phyloP scores from a whole-genome alignment of 2,113 vertebrate species.

The Periophthalmodon schlosseri region DNA sequence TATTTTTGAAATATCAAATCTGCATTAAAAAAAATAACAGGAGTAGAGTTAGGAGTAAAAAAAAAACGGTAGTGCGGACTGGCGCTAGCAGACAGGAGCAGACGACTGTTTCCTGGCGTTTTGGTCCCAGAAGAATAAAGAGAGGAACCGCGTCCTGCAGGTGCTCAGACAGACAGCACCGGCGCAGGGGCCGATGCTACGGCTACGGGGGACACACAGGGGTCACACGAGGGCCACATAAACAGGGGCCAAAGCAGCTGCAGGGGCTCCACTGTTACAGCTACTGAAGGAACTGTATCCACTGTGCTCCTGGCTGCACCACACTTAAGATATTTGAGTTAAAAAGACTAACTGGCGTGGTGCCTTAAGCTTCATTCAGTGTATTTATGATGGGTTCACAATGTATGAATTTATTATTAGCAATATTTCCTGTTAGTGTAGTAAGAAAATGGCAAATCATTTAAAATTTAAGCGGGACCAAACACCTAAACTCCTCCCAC shows the following conservation, averaged over 20 bases:
- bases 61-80: not conserved
- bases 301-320: not conserved
- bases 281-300: not conserved
- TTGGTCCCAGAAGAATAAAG: slow-evolving; percentile 46
- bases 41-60: not conserved
- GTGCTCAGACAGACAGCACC: slow-evolving; percentile 68
- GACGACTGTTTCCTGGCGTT: slow-evolving; percentile 56
- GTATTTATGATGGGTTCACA: no score
- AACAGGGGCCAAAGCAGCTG: slow-evolving; percentile 39
- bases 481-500: no score
- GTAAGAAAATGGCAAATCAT: no score
- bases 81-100: slow-evolving; percentile 23
- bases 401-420: no score
- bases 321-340: no score
- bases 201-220: slow-evolving; percentile 33
- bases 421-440: no score
- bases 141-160: slow-evolving; percentile 55
- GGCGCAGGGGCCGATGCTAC: slow-evolving; percentile 61
- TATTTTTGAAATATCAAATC: no score
- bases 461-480: no score
- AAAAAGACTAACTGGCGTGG: no score
- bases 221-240: not conserved
- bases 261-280: slow-evolving; percentile 49
- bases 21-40: no score
- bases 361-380: no score